phyloP scores from a whole-genome alignment of 2,888 invertebrate species.

The Ormyrus pomaceus region DNA sequence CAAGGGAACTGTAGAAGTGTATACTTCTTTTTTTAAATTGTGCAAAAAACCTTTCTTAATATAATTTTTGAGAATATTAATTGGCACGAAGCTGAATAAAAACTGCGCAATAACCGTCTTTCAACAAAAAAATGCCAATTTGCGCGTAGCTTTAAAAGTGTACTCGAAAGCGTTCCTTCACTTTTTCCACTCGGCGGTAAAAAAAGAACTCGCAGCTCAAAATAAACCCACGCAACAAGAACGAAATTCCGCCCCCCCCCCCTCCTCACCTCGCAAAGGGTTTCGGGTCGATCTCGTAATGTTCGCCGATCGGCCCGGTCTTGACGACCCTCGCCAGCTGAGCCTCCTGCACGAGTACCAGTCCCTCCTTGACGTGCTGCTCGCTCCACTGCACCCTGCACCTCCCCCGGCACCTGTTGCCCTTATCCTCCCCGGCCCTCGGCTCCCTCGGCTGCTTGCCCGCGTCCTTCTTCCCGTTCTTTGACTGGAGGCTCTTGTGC shows the following conservation, averaged over 20 bases:
- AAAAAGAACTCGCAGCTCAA: neutral
- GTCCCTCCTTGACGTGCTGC: slow-evolving; percentile 76
- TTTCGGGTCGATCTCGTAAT: slow-evolving; percentile 77
- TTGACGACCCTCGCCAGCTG: slow-evolving; percentile 76
- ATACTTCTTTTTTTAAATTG: neutral
- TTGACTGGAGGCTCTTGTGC: slow-evolving; percentile 57
- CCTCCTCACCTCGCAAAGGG: slow-evolving; percentile 76
- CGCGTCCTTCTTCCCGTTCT: slow-evolving; percentile 59
- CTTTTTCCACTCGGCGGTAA: neutral
- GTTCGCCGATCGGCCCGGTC: slow-evolving; percentile 77
- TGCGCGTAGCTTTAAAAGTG: neutral
- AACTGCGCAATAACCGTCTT: too few relatives aligned
- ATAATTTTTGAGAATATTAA: neutral
- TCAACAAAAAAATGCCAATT: neutral
- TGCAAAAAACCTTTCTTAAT: neutral
- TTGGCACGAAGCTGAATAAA: too few relatives aligned
- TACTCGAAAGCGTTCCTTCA: neutral
- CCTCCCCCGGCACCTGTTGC: slow-evolving; percentile 68
- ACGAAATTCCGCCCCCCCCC: neutral
- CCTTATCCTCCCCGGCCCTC: neutral
- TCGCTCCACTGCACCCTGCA: slow-evolving; percentile 76
- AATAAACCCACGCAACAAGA: neutral
- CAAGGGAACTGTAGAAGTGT: neutral
- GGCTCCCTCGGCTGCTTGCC: slow-evolving; percentile 63
- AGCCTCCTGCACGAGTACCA: slow-evolving; percentile 75